Percentiles rank a stretch among this genome's conserved stretches.
phyloP scores from a whole-genome alignment of 2,113 vertebrate genomes.

The Casuarius casuarius region DNA sequence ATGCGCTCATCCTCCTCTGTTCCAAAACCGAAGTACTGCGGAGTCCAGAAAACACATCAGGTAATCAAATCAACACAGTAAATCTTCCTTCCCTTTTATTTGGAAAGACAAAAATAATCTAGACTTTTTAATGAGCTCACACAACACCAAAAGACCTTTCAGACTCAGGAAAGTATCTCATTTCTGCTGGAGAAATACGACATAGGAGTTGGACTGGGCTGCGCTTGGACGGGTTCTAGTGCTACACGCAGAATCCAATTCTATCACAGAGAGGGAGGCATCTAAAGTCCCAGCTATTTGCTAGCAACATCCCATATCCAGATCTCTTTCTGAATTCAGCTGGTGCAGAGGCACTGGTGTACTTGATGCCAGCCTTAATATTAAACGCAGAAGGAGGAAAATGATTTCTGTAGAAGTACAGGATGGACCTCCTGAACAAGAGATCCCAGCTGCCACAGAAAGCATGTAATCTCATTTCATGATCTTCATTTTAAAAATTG shows the following conservation, averaged over 20 bases:
- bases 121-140: constrained; percentile 59
- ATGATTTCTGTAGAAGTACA: not conserved
- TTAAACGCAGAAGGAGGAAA: not conserved
- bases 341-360: not conserved
- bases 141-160: constrained; percentile 41
- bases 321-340: not conserved
- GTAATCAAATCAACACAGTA: constrained; percentile 62
- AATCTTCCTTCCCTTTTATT: constrained; percentile 70
- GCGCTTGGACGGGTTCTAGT: not conserved
- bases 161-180: constrained; percentile 56
- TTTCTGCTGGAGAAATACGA: constrained; percentile 43
- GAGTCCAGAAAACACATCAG: constrained; percentile 61
- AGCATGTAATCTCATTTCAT: not conserved
- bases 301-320: not conserved
- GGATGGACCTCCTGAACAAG: not conserved
- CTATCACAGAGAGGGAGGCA: not conserved
- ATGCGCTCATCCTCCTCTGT: constrained; percentile 45
- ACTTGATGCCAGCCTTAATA: not conserved
- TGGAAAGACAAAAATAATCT: constrained; percentile 72
- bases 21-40: not conserved
- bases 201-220: constrained; percentile 1
- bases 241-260: not conserved
- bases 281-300: not conserved
- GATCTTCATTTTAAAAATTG: constrained; percentile 38
- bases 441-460: not conserved